These are phyloP conservation scores for Phenganax stokvisi DNA, from an alignment of 92 coral and sea anemone species.

Conservation along the genomic window DNA sequence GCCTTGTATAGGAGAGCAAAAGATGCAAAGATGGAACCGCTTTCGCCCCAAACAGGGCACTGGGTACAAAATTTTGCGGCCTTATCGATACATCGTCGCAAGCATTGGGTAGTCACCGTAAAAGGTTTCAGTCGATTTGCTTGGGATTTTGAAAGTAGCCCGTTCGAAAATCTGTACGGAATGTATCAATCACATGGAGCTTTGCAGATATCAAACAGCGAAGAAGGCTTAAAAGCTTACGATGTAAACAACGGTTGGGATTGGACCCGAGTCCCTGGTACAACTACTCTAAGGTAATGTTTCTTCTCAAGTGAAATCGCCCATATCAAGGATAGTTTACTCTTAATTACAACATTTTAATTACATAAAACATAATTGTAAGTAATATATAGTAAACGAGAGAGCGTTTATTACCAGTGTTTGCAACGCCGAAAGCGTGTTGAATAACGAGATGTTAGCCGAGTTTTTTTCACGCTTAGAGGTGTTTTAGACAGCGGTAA, in stretches of 20 bases:
- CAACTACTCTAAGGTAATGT: constrained; percentile 48
- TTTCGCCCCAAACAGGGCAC: constrained; percentile 51
- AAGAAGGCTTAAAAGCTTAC: constrained; percentile 42
- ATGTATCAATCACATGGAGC: constrained; percentile 59
- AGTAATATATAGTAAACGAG: too few species aligned
- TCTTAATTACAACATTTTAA: too few species aligned
- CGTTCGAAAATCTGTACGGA: constrained; percentile 50
- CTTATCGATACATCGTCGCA: constrained; percentile 57
- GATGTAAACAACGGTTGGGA: constrained; percentile 69
- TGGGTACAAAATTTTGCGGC: constrained; percentile 64
- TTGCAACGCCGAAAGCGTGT: too few species aligned
- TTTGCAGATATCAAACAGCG: constrained; percentile 64
- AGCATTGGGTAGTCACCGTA: constrained; percentile 61
- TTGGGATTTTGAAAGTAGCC: constrained; percentile 56
- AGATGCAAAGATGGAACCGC: neutral
- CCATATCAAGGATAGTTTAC: too few species aligned
- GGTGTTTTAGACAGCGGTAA: too few species aligned
- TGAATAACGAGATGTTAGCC: too few species aligned
- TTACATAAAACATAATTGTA: too few species aligned
- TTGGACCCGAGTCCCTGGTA: constrained; percentile 68
- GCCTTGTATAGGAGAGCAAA: neutral
- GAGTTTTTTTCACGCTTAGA: too few species aligned
- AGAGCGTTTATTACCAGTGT: too few species aligned
- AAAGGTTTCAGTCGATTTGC: constrained; percentile 58
- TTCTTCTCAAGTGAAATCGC: neutral